A percentile compares a stretch with the other conserved stretches of the same genome.
phyloP scores from a whole-genome alignment of 2,888 invertebrate species.

The Altica lythri region DNA sequence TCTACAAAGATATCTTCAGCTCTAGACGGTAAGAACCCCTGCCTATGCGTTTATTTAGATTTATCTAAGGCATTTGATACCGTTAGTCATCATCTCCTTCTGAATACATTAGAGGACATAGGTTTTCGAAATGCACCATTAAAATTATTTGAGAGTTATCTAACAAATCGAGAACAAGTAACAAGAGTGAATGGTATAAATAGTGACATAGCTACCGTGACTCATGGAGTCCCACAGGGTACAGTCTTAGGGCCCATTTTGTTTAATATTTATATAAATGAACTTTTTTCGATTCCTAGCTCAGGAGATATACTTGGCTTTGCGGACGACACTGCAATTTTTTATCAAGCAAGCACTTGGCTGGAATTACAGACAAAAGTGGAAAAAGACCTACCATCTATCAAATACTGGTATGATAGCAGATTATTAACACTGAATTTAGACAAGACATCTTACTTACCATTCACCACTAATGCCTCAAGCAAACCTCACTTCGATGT shows the following conservation, averaged over 20 bases:
- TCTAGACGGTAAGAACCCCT: conserved; percentile 7
- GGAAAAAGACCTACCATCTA: not conserved
- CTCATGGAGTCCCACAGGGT: too few species aligned
- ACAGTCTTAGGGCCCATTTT: too few species aligned
- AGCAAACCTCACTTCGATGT: not conserved
- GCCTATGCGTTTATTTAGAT: conserved; percentile 8
- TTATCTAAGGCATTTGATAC: conserved; percentile 11
- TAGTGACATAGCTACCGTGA: not conserved
- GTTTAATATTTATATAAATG: conserved; percentile 8
- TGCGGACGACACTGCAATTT: conserved; percentile 10
- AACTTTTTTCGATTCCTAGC: not conserved
- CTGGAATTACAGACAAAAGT: not conserved
- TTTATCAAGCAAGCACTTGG: not conserved
- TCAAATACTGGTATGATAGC: not conserved
- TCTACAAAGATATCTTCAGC: conserved; percentile 12
- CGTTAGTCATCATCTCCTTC: conserved; percentile 5
- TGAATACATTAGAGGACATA: conserved; percentile 1
- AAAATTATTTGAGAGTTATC: too few species aligned
- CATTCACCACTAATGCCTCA: not conserved
- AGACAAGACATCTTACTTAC: not conserved
- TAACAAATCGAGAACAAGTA: too few species aligned
- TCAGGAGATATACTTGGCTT: too few species aligned
- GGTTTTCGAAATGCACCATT: not conserved
- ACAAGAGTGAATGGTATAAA: not conserved
- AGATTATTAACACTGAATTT: too few species aligned